Evolutionary conservation across 2,113 vertebrate genomes (phyloP), one percentile per base, ranked within the genome.

Genomic region (Hemicordylus capensis): DNA sequence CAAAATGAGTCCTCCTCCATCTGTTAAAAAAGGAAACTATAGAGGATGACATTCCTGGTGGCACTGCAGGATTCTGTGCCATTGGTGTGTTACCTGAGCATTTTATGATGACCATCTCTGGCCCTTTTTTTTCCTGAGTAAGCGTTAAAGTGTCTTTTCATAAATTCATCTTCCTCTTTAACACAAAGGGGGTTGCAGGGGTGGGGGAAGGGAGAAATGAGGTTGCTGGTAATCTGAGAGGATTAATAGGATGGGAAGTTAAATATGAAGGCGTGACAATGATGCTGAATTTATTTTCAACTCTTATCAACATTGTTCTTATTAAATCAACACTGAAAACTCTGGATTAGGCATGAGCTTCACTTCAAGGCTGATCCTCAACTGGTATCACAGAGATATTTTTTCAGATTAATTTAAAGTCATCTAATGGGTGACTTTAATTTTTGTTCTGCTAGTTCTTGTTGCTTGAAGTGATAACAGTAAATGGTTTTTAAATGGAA

Each of bases 251-350:
- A 6, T n/a, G 19, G 12, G 37, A 22, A 24, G n/a, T 12, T 72
- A 70, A 70, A 20, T 24, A 19, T 42, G 7, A 24, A 72, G 19
- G 20, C 42, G 17, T 44, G 9, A 44, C 1, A 44, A 44, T 44
- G 44, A 72, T 17, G 17, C 10, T 54, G 51, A 54, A 54, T 54
- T 72, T 22, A 15, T 72, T 22, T 24, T 24, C 69, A 72, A 6
- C 8, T 72, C 39, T 70, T 70, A 42, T n/a, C 17, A 72, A 72
- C 42, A 44, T 8, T 44, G 2, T 54, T 81, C 66, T 14, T 34
- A 20, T 80, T 34, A 86, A 84, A 64, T 1, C 86, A 22, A 17
- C 80, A 5, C n/a, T 82, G 59, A 83, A 66, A 86, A 81, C 85
- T 74, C 72, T 85, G 20, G 24, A 24, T 1, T 19, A 63, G 83